A percentile compares a stretch with the other conserved stretches of the same genome.
Evolutionary conservation across 2,113 vertebrate species (phyloP).

Genomic region (Arothron firmamentum): DNA sequence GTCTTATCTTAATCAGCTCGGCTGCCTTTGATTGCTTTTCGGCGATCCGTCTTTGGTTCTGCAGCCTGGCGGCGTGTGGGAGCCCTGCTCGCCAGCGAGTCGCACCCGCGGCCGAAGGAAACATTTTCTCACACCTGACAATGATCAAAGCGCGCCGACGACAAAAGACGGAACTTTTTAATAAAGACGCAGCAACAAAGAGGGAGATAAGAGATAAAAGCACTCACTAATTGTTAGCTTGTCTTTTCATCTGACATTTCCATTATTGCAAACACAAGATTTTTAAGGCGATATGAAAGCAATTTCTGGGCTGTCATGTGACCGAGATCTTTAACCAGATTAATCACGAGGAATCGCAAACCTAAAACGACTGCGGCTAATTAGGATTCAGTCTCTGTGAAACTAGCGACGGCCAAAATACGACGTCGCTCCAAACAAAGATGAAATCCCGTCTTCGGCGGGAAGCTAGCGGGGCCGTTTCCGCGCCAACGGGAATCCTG

Average conservation of each 20-base stretch:
- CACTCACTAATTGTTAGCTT: conserved; percentile 19
- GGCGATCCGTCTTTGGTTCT: conserved; percentile 5
- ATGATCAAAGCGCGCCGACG: conserved; percentile 49
- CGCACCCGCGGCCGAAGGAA: conserved; percentile 28
- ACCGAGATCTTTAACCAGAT: no score
- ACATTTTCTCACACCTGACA: conserved; percentile 44
- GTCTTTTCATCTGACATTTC: conserved; percentile 4
- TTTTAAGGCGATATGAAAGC: not conserved
- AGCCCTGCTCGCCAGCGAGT: conserved; percentile 12
- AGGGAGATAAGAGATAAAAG: conserved; percentile 14
- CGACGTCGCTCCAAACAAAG: no score
- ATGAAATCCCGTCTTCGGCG: no score
- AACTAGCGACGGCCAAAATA: no score
- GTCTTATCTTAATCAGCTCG: conserved; percentile 56
- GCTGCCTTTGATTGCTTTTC: conserved; percentile 34
- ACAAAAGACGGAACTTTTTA: conserved; percentile 32
- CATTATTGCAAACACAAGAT: not conserved
- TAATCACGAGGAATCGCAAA: no score
- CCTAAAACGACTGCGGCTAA: no score
- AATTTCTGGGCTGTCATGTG: no score
- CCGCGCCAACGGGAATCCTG: no score
- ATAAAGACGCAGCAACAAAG: conserved; percentile 25
- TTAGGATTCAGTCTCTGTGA: no score
- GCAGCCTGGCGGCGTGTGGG: conserved; percentile 25
- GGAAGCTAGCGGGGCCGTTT: no score